Evolutionary conservation across 37 sponge, comb jelly and placozoan genomes (phyloP), one percentile per base, ranked within the genome.

Genomic region (Spongilla lacustris): DNA sequence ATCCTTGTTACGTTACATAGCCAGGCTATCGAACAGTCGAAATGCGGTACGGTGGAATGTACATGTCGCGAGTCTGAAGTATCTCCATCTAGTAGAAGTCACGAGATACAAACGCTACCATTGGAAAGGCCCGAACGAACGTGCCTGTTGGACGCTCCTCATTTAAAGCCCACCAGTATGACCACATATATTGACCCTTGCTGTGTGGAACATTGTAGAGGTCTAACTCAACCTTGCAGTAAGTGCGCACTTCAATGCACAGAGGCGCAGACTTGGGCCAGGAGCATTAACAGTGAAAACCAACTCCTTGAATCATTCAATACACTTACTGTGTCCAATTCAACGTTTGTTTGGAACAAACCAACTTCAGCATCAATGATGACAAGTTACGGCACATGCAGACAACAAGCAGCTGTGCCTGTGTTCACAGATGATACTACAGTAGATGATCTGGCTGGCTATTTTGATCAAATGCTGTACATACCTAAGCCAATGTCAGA

Each of bases 401-500:
- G 85, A 9, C 77, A 85, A 28, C 69, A 85, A 33, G 85, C 78
- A 34, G 28, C 31, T 25, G 74, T 69, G 0, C 25, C 35, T 14
- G 31, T 31, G n/a, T 48, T 9, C 48, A 29, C 82, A 2, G 92
- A 93, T 71, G 96, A 96, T 37, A 84, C 86, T 6, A 91, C 94
- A 48, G 92, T 91, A 46, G 94, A 96, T 28, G 96, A 96, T 25
- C 74, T 96, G 73, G 96, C 96, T 24, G 89, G 92, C 14, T 96
- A 96, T 82, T 35, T 96, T 50, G 94, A 96, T 58, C 50, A 93
- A 32, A 83, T 89, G 32, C 81, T 96, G 79, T 90, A 77, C 69
- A 76, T 96, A 6, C 96, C 96, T 0, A 86, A 83, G 75, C 94
- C 94, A 13, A 96, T 96, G 96, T 93, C 94, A 26, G 86, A 90